Conservation (phyloP, 2,888 invertebrate species). For the Ophion slaviceki region DNA sequence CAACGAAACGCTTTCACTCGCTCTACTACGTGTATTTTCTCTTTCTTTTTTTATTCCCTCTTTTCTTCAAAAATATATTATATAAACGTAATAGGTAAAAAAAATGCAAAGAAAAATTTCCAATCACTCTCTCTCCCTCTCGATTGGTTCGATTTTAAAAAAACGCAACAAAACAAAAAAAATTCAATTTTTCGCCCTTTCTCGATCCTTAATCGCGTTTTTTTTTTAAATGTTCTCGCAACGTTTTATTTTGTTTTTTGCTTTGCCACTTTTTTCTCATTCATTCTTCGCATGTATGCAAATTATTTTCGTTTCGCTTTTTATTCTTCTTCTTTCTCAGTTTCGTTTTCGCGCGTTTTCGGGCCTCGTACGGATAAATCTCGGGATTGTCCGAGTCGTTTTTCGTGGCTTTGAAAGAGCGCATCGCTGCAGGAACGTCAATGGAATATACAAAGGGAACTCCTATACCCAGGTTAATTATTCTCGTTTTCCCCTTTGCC, state of each 20-base stretch:
- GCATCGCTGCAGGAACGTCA: constrained; percentile 76
- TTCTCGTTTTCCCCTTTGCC: constrained; percentile 1
- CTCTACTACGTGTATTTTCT: constrained; percentile 17
- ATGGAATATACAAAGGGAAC: constrained; percentile 70
- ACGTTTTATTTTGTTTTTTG: constrained; percentile 1
- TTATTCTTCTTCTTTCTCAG: background rate
- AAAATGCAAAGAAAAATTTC: constrained; percentile 57
- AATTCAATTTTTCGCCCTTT: background rate
- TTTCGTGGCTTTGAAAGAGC: constrained; percentile 47
- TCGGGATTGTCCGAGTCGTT: constrained; percentile 35
- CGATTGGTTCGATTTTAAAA: constrained; percentile 44
- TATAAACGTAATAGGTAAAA: constrained; percentile 66
- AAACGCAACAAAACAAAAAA: constrained; percentile 7
- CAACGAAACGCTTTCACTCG: constrained; percentile 55
- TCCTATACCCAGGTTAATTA: constrained; percentile 32
- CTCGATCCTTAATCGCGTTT: constrained; percentile 14
- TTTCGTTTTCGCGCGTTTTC: constrained; percentile 40
- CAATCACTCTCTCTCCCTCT: constrained; percentile 49
- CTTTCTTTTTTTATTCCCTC: constrained; percentile 25
- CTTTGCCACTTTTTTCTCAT: constrained; percentile 40
- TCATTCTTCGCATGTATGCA: background rate
- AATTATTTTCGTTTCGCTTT: background rate
- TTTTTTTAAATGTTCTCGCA: background rate
- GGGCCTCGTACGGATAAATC: constrained; percentile 51
- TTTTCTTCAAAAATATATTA: constrained; percentile 64